These are phyloP conservation scores for Tangachromis dhanisi DNA, from an alignment of 2,113 vertebrate species.

Conservation along the genomic window DNA sequence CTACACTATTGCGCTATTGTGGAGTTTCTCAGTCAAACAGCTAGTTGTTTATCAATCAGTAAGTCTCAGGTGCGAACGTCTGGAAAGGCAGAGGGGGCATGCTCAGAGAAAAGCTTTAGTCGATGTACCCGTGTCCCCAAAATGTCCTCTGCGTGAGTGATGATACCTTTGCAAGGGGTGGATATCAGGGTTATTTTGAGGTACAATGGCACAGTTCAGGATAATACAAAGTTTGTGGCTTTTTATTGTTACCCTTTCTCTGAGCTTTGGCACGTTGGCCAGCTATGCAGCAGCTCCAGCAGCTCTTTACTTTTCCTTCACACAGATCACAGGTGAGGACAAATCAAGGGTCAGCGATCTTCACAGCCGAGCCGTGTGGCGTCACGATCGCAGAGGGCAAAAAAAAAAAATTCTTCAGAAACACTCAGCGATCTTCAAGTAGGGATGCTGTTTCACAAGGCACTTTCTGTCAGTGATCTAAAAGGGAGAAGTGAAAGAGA, in stretches of 20 bases:
- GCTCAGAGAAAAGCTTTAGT: constrained; percentile 60
- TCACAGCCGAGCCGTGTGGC: constrained; percentile 63
- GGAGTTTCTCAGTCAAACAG: constrained; percentile 63
- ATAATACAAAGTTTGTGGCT: constrained; percentile 26
- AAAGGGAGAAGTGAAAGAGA: constrained; percentile 27
- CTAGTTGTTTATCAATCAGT: constrained; percentile 77
- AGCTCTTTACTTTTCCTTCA: constrained; percentile 18
- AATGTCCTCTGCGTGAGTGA: constrained; percentile 61
- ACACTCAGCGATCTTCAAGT: constrained; percentile 63
- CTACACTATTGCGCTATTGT: neutral
- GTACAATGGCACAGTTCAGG: constrained; percentile 67
- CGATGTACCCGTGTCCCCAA: constrained; percentile 9
- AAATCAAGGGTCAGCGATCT: constrained; percentile 53
- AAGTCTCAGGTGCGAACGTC: constrained; percentile 70
- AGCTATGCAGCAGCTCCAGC: constrained; percentile 6
- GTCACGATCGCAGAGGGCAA: constrained; percentile 22
- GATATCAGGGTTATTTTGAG: constrained; percentile 34
- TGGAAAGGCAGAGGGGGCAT: constrained; percentile 67
- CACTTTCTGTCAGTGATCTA: constrained; percentile 84
- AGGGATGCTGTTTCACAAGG: constrained; percentile 77
- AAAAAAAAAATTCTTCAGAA: constrained; percentile 46
- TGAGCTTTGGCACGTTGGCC: constrained; percentile 48
- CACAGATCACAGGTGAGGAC: constrained; percentile 45
- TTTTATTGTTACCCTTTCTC: constrained; percentile 56
- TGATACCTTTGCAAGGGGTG: constrained; percentile 6